Conservation (phyloP, 2,797 vertebrate species). For the Mus caroli region DNA sequence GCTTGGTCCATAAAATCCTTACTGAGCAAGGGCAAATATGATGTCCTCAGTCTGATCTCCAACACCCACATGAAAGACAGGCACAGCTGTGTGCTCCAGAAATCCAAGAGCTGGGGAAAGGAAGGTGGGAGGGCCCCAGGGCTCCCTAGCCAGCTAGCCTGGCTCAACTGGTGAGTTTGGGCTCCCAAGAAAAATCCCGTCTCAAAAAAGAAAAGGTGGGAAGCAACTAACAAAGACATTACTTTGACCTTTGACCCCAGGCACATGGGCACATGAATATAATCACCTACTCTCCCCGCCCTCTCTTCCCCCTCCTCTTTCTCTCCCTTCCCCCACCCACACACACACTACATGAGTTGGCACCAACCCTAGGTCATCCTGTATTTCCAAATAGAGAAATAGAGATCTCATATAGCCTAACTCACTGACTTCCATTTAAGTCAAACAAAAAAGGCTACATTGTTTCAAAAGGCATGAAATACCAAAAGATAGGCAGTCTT, state of each 20-base stretch:
- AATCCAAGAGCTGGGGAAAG: background rate
- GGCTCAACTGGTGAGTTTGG: background rate
- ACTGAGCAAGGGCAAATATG: background rate
- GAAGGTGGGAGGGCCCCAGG: background rate
- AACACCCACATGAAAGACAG: background rate
- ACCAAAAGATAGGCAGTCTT: slow-evolving; percentile 8
- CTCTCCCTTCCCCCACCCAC: too few species aligned
- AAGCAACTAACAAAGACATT: background rate
- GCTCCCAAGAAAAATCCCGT: background rate
- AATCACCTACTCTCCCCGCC: too few species aligned
- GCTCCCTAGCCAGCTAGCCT: background rate
- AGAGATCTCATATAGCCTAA: background rate
- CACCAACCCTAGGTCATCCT: background rate
- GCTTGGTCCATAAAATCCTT: background rate
- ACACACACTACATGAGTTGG: background rate
- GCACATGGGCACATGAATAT: background rate
- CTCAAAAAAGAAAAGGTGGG: background rate
- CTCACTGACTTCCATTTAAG: background rate
- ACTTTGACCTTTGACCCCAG: background rate
- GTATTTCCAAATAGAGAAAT: background rate
- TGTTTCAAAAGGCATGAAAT: slow-evolving; percentile 21
- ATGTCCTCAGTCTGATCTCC: background rate
- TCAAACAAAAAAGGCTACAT: background rate
- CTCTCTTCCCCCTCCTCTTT: too few species aligned
- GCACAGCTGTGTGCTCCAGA: background rate